Conservation (phyloP, 2,797 vertebrate species). For the Petrocephalus schoutedeni region DNA sequence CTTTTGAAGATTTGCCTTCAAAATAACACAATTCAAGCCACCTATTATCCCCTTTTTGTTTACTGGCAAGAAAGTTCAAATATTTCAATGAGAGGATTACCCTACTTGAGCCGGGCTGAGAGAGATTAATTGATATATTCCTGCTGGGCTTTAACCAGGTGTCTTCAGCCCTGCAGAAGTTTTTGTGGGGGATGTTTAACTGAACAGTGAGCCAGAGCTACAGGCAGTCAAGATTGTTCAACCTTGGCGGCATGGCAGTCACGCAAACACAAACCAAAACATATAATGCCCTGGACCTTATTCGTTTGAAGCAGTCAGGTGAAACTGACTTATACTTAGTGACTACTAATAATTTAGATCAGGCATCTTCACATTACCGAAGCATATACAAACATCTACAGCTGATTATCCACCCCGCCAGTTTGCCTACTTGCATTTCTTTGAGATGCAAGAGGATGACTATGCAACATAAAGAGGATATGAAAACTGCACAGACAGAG, state of each 20-base stretch:
- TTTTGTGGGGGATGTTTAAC: slow-evolving; percentile 66
- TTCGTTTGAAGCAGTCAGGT: not conserved
- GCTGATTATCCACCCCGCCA: not conserved
- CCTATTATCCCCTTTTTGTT: slow-evolving; percentile 77
- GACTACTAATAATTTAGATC: not conserved
- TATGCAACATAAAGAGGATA: no score
- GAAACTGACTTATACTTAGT: not conserved
- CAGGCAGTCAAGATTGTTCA: not conserved
- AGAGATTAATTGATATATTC: slow-evolving; percentile 90
- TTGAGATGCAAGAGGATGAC: not conserved
- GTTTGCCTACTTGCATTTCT: not conserved
- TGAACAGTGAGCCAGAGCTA: slow-evolving; percentile 62
- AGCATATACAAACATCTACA: not conserved
- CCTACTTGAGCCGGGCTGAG: slow-evolving; percentile 75
- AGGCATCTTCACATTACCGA: not conserved
- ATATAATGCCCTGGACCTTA: not conserved
- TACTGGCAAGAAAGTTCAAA: slow-evolving; percentile 73
- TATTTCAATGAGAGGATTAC: slow-evolving; percentile 84
- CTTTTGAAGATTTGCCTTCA: slow-evolving; percentile 79
- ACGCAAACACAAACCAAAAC: not conserved
- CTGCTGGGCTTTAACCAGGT: slow-evolving; percentile 74
- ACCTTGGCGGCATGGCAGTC: not conserved
- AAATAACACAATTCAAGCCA: slow-evolving; percentile 76
- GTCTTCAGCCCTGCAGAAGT: slow-evolving; percentile 55
- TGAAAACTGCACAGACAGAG: no score